These are phyloP conservation scores for Drosophila parvula DNA, from an alignment of 1,140 invertebrate species.

Conservation along the genomic window DNA sequence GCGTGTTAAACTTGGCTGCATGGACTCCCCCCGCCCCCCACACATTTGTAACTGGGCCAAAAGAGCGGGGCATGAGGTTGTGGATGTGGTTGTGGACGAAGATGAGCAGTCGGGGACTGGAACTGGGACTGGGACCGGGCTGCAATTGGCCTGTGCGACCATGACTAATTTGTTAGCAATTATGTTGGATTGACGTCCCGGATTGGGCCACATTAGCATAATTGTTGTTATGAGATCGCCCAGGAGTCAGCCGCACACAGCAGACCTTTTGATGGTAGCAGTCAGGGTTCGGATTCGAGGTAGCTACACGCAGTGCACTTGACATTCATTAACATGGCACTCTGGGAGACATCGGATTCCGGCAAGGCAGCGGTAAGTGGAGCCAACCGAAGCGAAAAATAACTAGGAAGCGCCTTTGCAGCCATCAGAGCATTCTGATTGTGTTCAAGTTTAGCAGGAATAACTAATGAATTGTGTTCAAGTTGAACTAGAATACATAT, in stretches of 20 bases:
- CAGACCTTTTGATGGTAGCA: constrained; percentile 9
- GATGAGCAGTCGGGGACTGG: constrained; percentile 14
- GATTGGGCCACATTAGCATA: constrained; percentile 75
- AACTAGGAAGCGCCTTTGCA: constrained; percentile 6
- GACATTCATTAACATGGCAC: constrained; percentile 49
- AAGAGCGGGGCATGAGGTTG: constrained; percentile 1
- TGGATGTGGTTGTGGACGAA: neutral
- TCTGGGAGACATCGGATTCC: constrained; percentile 24
- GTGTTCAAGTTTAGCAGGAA: neutral
- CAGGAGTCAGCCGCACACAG: constrained; percentile 46
- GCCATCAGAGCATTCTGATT: neutral
- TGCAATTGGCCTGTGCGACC: constrained; percentile 58
- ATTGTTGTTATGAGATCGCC: constrained; percentile 72
- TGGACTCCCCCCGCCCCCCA: constrained; percentile 41
- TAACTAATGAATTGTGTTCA: neutral
- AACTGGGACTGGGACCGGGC: constrained; percentile 12
- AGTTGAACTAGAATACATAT: neutral
- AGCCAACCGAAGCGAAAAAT: constrained; percentile 25
- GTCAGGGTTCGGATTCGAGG: neutral
- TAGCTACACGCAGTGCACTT: constrained; percentile 37
- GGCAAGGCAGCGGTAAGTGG: neutral
- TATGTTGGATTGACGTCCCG: constrained; percentile 73
- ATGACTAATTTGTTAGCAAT: constrained; percentile 80
- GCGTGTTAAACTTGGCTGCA: constrained; percentile 62
- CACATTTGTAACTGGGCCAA: constrained; percentile 47